These are phyloP conservation scores for Zosterops lateralis DNA, from an alignment of 2,113 vertebrate genomes.

Conservation along the genomic window DNA sequence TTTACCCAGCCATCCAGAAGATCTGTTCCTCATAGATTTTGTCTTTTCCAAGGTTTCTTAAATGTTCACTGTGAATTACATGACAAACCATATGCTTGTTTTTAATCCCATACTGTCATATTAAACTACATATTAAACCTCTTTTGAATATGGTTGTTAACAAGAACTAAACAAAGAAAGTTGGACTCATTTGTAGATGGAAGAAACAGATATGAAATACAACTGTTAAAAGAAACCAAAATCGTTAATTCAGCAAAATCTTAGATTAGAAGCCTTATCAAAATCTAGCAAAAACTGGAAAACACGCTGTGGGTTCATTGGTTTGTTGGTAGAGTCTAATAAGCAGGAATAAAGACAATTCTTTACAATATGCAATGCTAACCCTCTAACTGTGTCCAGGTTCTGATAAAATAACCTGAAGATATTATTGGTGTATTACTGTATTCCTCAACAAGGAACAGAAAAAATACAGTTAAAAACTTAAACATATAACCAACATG, in stretches of 20 bases:
- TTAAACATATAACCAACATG: not conserved
- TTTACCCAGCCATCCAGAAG: not conserved
- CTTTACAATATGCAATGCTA: not conserved
- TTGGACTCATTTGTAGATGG: not conserved
- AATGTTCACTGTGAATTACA: not conserved
- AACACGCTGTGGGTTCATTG: not conserved
- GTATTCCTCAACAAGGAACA: not conserved
- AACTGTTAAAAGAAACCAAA: not conserved
- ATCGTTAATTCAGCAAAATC: not conserved
- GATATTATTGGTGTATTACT: not conserved
- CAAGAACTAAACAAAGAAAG: not conserved
- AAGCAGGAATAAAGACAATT: not conserved
- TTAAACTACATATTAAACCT: not conserved
- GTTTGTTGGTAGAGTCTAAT: not conserved
- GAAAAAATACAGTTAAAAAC: not conserved
- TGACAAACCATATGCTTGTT: not conserved
- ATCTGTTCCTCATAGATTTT: not conserved
- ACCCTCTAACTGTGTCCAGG: not conserved
- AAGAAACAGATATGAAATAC: not conserved
- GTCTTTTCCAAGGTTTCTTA: not conserved
- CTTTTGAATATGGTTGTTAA: not conserved
- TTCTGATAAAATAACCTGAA: not conserved
- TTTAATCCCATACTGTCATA: not conserved
- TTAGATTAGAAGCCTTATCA: not conserved
- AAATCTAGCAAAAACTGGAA: not conserved